These are phyloP conservation scores for Anas acuta DNA, from an alignment of 2,797 vertebrate species.

Conservation along the genomic window DNA sequence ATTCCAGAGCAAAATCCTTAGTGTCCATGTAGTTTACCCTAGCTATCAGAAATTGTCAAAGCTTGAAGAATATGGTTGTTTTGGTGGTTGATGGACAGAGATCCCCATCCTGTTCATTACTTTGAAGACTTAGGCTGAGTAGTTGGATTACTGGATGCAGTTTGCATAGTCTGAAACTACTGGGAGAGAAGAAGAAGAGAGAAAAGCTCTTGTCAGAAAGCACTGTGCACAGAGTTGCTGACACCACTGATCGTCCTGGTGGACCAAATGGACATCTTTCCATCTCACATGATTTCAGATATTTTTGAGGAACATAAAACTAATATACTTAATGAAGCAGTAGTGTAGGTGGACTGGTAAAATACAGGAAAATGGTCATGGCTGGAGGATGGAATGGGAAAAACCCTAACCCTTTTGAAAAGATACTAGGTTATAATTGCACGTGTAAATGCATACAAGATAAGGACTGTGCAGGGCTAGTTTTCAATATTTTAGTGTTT, in stretches of 20 bases:
- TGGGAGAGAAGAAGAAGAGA: neutral
- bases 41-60: fast-evolving
- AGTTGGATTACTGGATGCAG: neutral
- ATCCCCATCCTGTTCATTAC: neutral
- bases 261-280: neutral
- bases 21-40: neutral
- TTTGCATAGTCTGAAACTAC: neutral
- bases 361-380: neutral
- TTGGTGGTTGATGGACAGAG: neutral
- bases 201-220: neutral
- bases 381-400: neutral
- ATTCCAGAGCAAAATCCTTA: neutral
- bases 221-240: neutral
- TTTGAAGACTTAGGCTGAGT: neutral
- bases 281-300: neutral
- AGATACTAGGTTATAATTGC: neutral
- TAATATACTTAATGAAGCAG: neutral
- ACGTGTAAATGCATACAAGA: neutral
- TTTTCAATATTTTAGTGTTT: slow-evolving; percentile 20
- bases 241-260: fast-evolving
- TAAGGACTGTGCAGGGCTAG: neutral
- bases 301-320: neutral
- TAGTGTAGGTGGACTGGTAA: neutral
- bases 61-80: neutral
- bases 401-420: neutral